Conservation (phyloP, 1,140 invertebrate genomes). For the Zaprionus ornatus region DNA sequence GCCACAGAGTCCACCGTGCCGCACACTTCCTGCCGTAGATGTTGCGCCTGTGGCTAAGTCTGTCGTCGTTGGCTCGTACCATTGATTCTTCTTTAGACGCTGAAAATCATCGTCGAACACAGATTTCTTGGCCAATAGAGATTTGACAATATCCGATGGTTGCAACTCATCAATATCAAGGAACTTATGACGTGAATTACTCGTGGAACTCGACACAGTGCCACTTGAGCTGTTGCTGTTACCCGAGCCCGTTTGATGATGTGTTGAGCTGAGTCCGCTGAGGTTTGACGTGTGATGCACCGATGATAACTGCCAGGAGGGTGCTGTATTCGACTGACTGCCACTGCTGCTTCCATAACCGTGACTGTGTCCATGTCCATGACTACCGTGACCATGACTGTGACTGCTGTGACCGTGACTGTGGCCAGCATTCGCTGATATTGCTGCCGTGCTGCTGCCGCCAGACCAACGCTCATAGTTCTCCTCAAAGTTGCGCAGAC, state of each 20-base stretch:
- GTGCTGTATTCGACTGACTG: conserved; percentile 55
- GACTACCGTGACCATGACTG: conserved; percentile 10
- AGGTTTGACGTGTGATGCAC: conserved; percentile 60
- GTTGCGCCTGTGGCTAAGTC: conserved; percentile 54
- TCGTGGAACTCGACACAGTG: conserved; percentile 84
- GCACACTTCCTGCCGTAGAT: conserved; percentile 17
- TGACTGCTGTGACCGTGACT: conserved; percentile 26
- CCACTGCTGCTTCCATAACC: conserved; percentile 3
- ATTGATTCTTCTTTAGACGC: conserved; percentile 94
- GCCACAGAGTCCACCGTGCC: conserved; percentile 35
- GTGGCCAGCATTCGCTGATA: conserved; percentile 27
- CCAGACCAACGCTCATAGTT: conserved; percentile 96
- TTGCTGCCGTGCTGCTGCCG: conserved; percentile 82
- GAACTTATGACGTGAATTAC: conserved; percentile 86
- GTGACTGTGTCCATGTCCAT: conserved; percentile 13
- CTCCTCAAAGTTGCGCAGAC: conserved; percentile 94
- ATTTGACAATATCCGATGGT: conserved; percentile 97
- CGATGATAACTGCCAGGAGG: conserved; percentile 71
- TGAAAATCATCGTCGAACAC: conserved; percentile 98
- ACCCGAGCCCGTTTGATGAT: conserved; percentile 62
- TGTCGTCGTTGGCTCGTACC: conserved; percentile 88
- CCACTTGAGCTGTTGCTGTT: conserved; percentile 74
- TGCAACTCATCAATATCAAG: conserved; percentile 91
- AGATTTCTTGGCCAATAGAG: conserved; percentile 94
- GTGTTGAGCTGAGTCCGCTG: conserved; percentile 38